Evolutionary conservation across 1,140 invertebrate genomes (phyloP), one percentile per base, ranked within the genome.

Genomic region (Drosophila biarmipes): DNA sequence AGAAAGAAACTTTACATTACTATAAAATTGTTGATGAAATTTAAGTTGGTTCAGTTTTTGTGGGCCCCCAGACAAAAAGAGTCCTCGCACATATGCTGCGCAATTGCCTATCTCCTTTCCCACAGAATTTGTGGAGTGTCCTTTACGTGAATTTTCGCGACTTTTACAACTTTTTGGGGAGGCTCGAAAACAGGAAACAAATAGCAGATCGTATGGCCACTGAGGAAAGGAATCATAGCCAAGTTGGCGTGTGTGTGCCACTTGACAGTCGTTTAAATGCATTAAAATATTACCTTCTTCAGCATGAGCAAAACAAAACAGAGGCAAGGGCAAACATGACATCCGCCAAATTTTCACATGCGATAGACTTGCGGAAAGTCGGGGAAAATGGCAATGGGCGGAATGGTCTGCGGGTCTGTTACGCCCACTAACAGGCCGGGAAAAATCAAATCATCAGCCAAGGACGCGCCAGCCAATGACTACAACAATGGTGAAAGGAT

Each of bases 241-340:
- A 34, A 43, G 29, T 40, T 69, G 49, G 55, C 55, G 67, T 72
- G 68, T 73, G 69, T 75, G 55, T 62, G 81, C 77, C 80, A 84
- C 80, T 84, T 84, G 81, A 86, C 80, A 86, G 80, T 81, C 80
- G 72, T 84, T 84, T 86, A 84, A 84, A 86, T 80, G 80, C 77
- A 84, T 84, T 84, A 86, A 84, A 84, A 84, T 86, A 86, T 84
- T 84, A 84, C 80, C 61, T 55, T 73, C 40, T 64, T 27, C 53
- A 49, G 19, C 43, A 72, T 43, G 62, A 64, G 55, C 43, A 19
- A 64, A 64, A 43, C 34, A 38, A 58, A 40, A 40, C 48, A 42
- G 53, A 53, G 71, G 37, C 29, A 19, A 14, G 29, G 48, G 48
- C 55, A 61, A 31, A 74, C 63, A 79, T 79, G 58, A 79, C 59